Evolutionary conservation across 2,797 vertebrate species (phyloP).

Genomic region (Lerista edwardsae): DNA sequence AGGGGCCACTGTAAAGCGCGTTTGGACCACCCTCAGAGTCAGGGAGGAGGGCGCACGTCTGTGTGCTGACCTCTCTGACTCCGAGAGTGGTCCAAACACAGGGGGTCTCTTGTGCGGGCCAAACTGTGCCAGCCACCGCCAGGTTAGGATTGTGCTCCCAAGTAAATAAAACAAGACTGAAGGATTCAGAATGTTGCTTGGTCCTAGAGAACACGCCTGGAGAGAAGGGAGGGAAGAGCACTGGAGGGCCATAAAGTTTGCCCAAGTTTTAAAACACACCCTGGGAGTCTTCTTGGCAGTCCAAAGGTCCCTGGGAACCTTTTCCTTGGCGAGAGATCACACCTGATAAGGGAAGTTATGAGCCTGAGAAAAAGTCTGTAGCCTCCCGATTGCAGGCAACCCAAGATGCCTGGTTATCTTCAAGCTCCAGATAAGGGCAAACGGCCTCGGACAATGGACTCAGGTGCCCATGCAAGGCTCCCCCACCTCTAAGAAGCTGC

Average conservation of each 20-base stretch:
- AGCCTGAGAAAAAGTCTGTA: slow-evolving; percentile 65
- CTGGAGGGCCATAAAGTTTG: slow-evolving; percentile 33
- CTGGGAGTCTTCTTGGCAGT: slow-evolving; percentile 70
- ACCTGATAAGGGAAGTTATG: slow-evolving; percentile 64
- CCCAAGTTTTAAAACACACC: slow-evolving; percentile 59
- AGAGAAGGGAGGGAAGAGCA: slow-evolving; percentile 17
- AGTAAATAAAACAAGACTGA: neutral
- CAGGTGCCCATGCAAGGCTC: accelerated
- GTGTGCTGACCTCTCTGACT: too few species aligned
- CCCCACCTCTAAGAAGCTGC: too few species aligned
- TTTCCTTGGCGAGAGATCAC: slow-evolving; percentile 58
- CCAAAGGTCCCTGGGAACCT: slow-evolving; percentile 79
- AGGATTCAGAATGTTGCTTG: neutral
- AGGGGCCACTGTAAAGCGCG: too few species aligned
- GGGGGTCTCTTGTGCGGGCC: too few species aligned
- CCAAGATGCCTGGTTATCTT: slow-evolving; percentile 56
- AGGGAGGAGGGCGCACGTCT: too few species aligned
- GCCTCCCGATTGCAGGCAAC: slow-evolving; percentile 46
- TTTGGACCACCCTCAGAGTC: too few species aligned
- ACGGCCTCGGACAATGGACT: slow-evolving; percentile 70
- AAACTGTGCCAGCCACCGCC: too few species aligned
- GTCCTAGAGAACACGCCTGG: neutral
- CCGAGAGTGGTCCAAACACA: too few species aligned
- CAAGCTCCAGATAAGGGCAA: slow-evolving; percentile 61
- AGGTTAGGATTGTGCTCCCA: too few species aligned